Percentiles rank a stretch among this genome's conserved stretches.
phyloP scores from a whole-genome alignment of 2,888 invertebrate genomes.

The Volucella inanis region DNA sequence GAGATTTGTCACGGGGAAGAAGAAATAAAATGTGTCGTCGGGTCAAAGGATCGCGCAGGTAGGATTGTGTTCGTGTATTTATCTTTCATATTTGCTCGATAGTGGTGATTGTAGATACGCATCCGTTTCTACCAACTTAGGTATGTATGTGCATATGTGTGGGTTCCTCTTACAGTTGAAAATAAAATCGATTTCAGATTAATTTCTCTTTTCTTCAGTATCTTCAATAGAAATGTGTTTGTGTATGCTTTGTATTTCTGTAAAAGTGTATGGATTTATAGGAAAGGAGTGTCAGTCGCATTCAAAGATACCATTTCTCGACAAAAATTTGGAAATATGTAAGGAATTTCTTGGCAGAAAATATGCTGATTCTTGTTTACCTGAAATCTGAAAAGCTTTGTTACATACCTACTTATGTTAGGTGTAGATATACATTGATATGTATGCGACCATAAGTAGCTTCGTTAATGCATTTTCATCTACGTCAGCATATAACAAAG shows the following conservation, averaged over 20 bases:
- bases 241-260: constrained; percentile 23
- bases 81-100: constrained; percentile 66
- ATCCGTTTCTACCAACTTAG: background rate
- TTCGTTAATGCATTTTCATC: too few relatives aligned
- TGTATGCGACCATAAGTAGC: too few relatives aligned
- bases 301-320: background rate
- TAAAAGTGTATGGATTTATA: background rate
- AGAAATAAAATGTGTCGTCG: background rate
- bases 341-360: background rate
- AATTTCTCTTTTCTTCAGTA: constrained; percentile 49
- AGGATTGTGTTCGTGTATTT: constrained; percentile 31
- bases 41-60: constrained; percentile 57
- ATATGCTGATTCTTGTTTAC: too few relatives aligned
- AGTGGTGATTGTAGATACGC: constrained; percentile 61
- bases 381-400: too few relatives aligned
- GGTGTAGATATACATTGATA: too few relatives aligned
- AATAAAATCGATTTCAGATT: constrained; percentile 66
- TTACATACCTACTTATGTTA: too few relatives aligned
- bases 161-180: constrained; percentile 6
- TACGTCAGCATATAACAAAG: too few relatives aligned
- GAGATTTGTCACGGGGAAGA: background rate
- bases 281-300: constrained; percentile 34
- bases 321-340: background rate
- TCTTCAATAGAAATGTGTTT: constrained; percentile 15
- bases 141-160: background rate